Evolutionary conservation across 2,888 invertebrate genomes (phyloP).

Genomic region (Rhingia rostrata): DNA sequence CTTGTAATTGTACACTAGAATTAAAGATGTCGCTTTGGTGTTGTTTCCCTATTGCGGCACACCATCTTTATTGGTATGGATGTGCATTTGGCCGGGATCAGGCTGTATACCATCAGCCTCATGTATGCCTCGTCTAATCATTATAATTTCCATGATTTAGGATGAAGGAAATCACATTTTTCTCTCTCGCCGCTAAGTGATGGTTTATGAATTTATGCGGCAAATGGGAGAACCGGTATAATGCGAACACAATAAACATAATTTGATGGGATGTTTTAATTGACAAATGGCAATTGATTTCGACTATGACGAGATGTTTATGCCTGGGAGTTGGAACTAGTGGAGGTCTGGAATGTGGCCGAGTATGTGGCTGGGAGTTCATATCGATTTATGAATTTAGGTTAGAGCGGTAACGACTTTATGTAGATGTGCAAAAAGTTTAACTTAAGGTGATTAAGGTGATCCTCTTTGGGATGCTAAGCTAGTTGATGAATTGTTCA

Average conservation of each 20-base stretch:
- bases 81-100: slow-evolving; percentile 25
- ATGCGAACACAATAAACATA: slow-evolving; percentile 41
- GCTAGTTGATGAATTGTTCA: no score
- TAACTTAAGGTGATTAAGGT: no score
- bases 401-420: no score
- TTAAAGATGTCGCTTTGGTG: slow-evolving; percentile 69
- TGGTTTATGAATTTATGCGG: slow-evolving; percentile 43
- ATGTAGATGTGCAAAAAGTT: no score
- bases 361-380: no score
- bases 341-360: no score
- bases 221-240: slow-evolving; percentile 13
- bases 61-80: slow-evolving; percentile 40
- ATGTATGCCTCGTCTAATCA: slow-evolving; percentile 22
- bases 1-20: slow-evolving; percentile 71
- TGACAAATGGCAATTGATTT: not conserved
- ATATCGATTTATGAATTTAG: no score
- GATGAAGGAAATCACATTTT: slow-evolving; percentile 49
- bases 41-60: slow-evolving; percentile 38
- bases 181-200: slow-evolving; percentile 24
- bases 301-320: no score
- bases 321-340: no score
- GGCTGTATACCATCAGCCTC: slow-evolving; percentile 13
- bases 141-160: slow-evolving; percentile 70
- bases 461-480: no score
- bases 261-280: slow-evolving; percentile 28